Percentiles rank a stretch among this genome's conserved stretches.
Conservation (phyloP, 2,888 invertebrate species). For the Labia minor region DNA sequence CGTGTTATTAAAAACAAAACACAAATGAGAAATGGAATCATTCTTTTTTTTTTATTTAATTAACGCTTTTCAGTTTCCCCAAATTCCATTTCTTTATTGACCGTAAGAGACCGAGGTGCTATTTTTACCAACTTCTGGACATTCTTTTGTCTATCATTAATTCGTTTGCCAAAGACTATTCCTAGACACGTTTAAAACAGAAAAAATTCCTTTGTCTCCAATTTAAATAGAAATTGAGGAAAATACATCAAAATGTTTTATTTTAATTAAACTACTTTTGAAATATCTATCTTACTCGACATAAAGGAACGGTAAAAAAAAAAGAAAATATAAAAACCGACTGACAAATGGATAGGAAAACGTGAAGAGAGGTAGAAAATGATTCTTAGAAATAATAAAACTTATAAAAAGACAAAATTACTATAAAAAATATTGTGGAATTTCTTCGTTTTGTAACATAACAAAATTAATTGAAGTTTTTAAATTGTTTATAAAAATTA, state of each 20-base stretch:
- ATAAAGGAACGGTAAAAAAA: background rate
- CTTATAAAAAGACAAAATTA: background rate
- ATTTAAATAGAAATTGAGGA: constrained; percentile 7
- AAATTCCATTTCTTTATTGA: constrained; percentile 13
- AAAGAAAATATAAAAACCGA: background rate
- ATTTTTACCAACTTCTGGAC: constrained; percentile 13
- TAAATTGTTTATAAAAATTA: too few relatives aligned
- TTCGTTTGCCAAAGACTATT: constrained; percentile 13
- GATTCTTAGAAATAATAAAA: constrained; percentile 1
- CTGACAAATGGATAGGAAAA: background rate
- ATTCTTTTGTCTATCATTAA: constrained; percentile 13
- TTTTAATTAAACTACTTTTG: constrained; percentile 13
- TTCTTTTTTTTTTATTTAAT: background rate
- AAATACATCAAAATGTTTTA: constrained; percentile 13
- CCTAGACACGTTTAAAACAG: background rate
- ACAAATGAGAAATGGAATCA: too few relatives aligned
- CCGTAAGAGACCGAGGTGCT: background rate
- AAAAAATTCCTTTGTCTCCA: constrained; percentile 5
- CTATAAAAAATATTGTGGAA: background rate
- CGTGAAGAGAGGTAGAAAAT: background rate
- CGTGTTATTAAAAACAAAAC: too few relatives aligned
- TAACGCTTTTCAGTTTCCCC: background rate
- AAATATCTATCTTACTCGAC: constrained; percentile 7
- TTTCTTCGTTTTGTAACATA: background rate
- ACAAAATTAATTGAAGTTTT: too few relatives aligned